Evolutionary conservation across 2,113 vertebrate genomes (phyloP).

Genomic region (Notarius lentiginosus): DNA sequence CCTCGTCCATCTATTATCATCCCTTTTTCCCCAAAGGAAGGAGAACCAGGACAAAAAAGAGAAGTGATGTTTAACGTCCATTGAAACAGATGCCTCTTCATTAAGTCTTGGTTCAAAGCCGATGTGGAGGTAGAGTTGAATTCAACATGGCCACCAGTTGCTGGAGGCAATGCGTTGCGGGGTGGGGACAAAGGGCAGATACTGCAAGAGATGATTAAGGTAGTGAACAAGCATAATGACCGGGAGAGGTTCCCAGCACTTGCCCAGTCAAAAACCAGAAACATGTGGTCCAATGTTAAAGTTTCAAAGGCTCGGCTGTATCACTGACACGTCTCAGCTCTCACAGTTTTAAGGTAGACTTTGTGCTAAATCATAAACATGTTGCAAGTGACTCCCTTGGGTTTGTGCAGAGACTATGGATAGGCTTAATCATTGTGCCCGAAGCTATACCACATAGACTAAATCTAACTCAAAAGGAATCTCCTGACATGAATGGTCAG

Average conservation of each 20-base stretch:
- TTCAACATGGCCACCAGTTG: slow-evolving; percentile 38
- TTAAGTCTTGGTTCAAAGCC: slow-evolving; percentile 59
- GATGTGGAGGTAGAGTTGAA: slow-evolving; percentile 49
- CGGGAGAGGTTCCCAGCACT: slow-evolving; percentile 70
- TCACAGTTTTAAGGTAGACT: slow-evolving; percentile 42
- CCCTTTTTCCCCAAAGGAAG: slow-evolving; percentile 49
- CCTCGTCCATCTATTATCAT: slow-evolving; percentile 63
- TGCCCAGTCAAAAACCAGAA: slow-evolving; percentile 75
- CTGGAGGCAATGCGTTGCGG: slow-evolving; percentile 50
- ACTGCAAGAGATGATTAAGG: slow-evolving; percentile 75
- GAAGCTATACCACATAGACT: slow-evolving; percentile 34
- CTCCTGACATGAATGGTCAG: slow-evolving; percentile 16
- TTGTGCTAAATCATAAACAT: slow-evolving; percentile 56
- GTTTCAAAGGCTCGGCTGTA: slow-evolving; percentile 66
- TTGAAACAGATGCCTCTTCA: slow-evolving; percentile 65
- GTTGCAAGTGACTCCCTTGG: slow-evolving; percentile 50
- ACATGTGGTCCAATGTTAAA: slow-evolving; percentile 74
- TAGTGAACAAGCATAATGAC: slow-evolving; percentile 78
- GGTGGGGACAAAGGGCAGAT: slow-evolving; percentile 69
- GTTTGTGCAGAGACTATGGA: slow-evolving; percentile 41
- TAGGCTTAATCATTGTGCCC: slow-evolving; percentile 51
- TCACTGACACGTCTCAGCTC: slow-evolving; percentile 58
- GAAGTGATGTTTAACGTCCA: slow-evolving; percentile 67
- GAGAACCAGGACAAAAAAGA: slow-evolving; percentile 52
- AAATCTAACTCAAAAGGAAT: slow-evolving; percentile 39